Evolutionary conservation across 53 echinoderm and acorn worm species (phyloP).

Genomic region (Hippasteria phrygiana): DNA sequence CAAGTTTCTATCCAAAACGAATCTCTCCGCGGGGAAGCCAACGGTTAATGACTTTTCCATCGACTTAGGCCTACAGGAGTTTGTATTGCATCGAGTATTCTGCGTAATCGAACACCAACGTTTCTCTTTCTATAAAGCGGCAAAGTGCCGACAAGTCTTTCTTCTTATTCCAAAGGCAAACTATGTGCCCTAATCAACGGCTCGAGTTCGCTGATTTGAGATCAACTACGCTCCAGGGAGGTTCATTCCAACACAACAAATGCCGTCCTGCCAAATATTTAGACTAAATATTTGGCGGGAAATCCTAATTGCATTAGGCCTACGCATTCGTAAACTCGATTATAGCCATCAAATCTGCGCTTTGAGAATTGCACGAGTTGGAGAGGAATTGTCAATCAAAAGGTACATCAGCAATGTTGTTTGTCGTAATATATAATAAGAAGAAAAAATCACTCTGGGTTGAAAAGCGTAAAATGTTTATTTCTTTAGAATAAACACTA

Average conservation of each 20-base stretch:
- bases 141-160: too few relatives aligned
- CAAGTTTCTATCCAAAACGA: neutral
- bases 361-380: too few relatives aligned
- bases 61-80: neutral
- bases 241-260: conserved; percentile 4
- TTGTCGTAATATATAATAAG: too few relatives aligned
- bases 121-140: too few relatives aligned
- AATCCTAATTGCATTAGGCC: conserved; percentile 40
- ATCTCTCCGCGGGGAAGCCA: neutral
- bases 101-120: neutral
- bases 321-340: neutral
- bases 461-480: too few relatives aligned
- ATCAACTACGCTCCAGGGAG: conserved; percentile 5
- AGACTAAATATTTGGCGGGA: neutral
- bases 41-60: neutral
- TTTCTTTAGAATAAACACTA: too few relatives aligned
- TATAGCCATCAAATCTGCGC: neutral
- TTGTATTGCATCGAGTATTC: neutral
- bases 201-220: neutral
- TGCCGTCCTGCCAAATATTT: conserved; percentile 40
- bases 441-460: too few relatives aligned
- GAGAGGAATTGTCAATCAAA: too few relatives aligned
- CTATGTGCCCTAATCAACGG: neutral
- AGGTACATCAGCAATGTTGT: too few relatives aligned
- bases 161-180: neutral